Evolutionary conservation across 2,888 invertebrate genomes (phyloP).

Genomic region (Ecdyonurus torrentis): DNA sequence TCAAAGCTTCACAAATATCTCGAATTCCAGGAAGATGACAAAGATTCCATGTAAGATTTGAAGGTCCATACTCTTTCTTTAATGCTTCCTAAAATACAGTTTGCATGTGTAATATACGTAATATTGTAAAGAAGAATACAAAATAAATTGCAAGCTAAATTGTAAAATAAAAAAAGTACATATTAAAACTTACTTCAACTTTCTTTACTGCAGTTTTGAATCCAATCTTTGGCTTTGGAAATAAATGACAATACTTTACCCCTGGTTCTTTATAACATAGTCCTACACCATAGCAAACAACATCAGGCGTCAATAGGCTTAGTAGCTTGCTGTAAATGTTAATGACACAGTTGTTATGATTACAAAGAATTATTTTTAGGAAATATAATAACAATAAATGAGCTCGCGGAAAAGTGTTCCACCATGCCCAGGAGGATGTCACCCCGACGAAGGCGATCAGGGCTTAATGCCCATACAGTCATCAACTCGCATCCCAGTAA

Average conservation of each 20-base stretch:
- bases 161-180: neutral
- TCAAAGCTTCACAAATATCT: slow-evolving; percentile 20
- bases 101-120: neutral
- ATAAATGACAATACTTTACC: slow-evolving; percentile 20
- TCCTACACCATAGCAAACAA: slow-evolving; percentile 20
- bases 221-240: slow-evolving; percentile 18
- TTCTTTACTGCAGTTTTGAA: slow-evolving; percentile 12
- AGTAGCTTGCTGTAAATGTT: too few species aligned
- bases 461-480: too few species aligned
- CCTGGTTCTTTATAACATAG: slow-evolving; percentile 19
- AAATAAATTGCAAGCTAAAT: too few species aligned
- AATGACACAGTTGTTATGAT: too few species aligned
- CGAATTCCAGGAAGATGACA: slow-evolving; percentile 19
- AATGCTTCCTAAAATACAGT: neutral
- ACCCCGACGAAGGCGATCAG: too few species aligned
- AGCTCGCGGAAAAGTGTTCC: too few species aligned
- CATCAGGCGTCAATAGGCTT: too few species aligned
- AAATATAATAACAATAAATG: too few species aligned
- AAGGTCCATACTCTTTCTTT: neutral
- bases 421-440: too few species aligned
- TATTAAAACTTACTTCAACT: slow-evolving; percentile 14
- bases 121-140: too few species aligned
- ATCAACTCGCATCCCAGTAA: too few species aligned
- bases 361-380: too few species aligned
- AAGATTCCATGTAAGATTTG: slow-evolving; percentile 14